Base-by-base conservation (phyloP, 2,113 vertebrate species). In the Enhydra lutris region DNA sequence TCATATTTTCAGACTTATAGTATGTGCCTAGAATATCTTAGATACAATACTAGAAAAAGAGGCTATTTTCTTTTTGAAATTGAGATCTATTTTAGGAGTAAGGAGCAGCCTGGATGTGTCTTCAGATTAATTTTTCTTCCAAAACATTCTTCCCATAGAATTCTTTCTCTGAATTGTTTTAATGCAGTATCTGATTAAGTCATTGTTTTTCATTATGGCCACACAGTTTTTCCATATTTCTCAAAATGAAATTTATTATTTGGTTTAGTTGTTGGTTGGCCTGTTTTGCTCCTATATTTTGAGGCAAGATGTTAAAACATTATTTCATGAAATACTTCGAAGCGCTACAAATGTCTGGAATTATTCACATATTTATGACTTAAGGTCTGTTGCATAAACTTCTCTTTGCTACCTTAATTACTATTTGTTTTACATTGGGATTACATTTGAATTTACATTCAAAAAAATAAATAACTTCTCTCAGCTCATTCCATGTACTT, bases 41-140 rank as follows among this genome's bases (percentile, higher is more conserved):
- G 88, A 93, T 82, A 82, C 31, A 89, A 31, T 88, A n/a, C 36
- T 61, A 63, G 80, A 24, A 94, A 93, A 85, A 79, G 76, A 96
- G 31, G 45, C 65, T 88, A 95, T 96, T 93, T 97, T 95, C 65
- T 87, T 91, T 76, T 95, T 97, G 89, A 96, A 97, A 94, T 86
- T 94, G 81, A 91, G 59, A 91, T 96, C 89, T 95, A 98, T 98
- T 98, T 96, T 93, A 89, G 73, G 57, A 83, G 42, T 47, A 45
- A 90, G 10, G 36, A 74, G 55, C 81, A 97, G 81, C 92, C 59
- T 97, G 67, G 26, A 18, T 86, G 63, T 63, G 14, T 55, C 81
- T 98, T 94, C 63, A 50, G 81, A 84, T 87, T 85, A 82, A 71
- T 85, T 91, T 94, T 96, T 97, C 59, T 97, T 95, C 9, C 18